phyloP scores from a whole-genome alignment of 2,797 vertebrate genomes.

The Sebastes melanostomus region DNA sequence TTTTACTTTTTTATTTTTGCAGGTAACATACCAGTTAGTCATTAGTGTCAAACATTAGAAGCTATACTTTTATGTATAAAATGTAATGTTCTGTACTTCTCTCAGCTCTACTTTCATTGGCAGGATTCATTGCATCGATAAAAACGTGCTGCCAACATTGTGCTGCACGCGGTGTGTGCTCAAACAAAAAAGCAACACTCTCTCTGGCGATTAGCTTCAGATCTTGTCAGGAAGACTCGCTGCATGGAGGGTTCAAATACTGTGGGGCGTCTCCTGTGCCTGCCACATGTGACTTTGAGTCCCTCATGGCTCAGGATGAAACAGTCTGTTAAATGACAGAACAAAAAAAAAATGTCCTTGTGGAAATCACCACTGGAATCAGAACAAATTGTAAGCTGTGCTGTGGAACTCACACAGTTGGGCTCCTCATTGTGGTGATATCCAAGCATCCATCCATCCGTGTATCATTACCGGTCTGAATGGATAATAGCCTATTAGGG shows the following conservation, averaged over 20 bases:
- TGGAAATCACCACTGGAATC: conserved; percentile 8
- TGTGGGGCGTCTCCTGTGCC: background rate
- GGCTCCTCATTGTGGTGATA: background rate
- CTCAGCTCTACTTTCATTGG: background rate
- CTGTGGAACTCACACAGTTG: background rate
- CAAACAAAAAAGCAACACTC: background rate
- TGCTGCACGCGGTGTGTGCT: background rate
- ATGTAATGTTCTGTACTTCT: background rate
- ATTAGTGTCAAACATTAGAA: background rate
- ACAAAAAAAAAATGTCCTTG: background rate
- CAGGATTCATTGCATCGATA: background rate
- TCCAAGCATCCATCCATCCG: conserved; percentile 3
- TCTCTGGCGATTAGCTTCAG: background rate
- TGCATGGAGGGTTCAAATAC: background rate
- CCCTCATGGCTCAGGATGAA: conserved; percentile 1
- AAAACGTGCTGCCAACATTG: background rate
- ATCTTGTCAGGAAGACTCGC: background rate
- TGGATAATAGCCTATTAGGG: background rate
- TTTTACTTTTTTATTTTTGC: background rate
- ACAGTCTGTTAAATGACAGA: conserved; percentile 10
- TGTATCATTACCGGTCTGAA: conserved; percentile 1
- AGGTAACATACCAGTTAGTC: background rate
- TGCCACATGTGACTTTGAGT: conserved; percentile 4
- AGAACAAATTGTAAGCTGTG: background rate
- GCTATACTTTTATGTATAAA: background rate